A percentile compares a stretch with the other conserved stretches of the same genome.
Conservation (phyloP, 2,113 vertebrate genomes). For the Mustela lutreola region DNA sequence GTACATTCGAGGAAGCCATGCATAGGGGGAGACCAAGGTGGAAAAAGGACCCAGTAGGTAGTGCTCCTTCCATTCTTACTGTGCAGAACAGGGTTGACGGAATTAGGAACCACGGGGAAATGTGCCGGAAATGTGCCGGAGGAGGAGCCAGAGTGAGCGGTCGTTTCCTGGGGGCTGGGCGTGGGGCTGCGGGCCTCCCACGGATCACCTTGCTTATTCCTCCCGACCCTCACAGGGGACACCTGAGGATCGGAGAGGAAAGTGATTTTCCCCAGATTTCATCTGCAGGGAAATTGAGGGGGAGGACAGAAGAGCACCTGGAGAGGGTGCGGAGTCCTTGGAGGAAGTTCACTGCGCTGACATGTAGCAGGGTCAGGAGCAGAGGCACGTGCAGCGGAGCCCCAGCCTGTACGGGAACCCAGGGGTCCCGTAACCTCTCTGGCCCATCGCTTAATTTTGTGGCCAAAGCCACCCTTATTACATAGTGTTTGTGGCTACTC, state of each 20-base stretch:
- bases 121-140: accelerated
- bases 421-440: neutral
- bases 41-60: neutral
- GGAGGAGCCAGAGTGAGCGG: neutral
- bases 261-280: neutral
- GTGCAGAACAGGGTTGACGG: neutral
- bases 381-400: neutral
- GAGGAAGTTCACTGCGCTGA: neutral
- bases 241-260: neutral
- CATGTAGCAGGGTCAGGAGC: neutral
- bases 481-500: neutral
- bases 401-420: neutral
- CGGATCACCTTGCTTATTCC: neutral
- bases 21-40: neutral
- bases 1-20: neutral
- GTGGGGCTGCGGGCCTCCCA: accelerated
- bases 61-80: neutral
- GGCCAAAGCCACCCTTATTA: neutral
- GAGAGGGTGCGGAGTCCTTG: neutral
- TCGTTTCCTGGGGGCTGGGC: neutral
- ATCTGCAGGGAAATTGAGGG: neutral
- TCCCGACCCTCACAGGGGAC: neutral
- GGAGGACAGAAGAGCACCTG: no score
- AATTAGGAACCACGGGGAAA: neutral
- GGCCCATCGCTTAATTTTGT: neutral